A percentile compares a stretch with the other conserved stretches of the same genome.
These are phyloP conservation scores for Penaeus vannamei DNA, from an alignment of 1,140 invertebrate species.

Conservation along the genomic window DNA sequence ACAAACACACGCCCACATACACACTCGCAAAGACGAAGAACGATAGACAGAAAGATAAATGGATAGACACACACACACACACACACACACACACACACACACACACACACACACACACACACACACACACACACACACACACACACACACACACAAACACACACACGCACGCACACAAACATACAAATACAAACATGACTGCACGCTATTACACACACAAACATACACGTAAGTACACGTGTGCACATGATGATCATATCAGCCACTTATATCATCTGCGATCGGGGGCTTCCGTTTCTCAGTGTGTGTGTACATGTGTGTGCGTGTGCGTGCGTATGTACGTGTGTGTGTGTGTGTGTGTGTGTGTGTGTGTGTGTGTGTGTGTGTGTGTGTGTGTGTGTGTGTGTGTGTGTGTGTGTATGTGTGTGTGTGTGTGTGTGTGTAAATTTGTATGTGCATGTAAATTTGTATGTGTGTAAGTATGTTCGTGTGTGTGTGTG, in stretches of 20 bases:
- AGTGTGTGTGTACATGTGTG: too few species aligned
- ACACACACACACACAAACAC: background rate
- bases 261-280: too few species aligned
- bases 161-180: background rate
- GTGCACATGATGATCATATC: background rate
- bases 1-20: background rate
- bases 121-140: constrained; percentile 10
- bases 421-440: too few species aligned
- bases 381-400: too few species aligned
- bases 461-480: too few species aligned
- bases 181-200: background rate
- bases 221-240: background rate
- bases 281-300: too few species aligned
- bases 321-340: background rate
- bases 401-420: too few species aligned
- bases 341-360: too few species aligned
- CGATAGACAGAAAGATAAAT: background rate
- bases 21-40: background rate
- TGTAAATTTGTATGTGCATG: too few species aligned
- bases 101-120: constrained; percentile 9
- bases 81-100: background rate
- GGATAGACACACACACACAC: constrained; percentile 1
- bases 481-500: too few species aligned
- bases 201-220: background rate
- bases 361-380: too few species aligned